phyloP scores from a whole-genome alignment of 1,140 invertebrate genomes.

The Chrysomallon squamiferum region DNA sequence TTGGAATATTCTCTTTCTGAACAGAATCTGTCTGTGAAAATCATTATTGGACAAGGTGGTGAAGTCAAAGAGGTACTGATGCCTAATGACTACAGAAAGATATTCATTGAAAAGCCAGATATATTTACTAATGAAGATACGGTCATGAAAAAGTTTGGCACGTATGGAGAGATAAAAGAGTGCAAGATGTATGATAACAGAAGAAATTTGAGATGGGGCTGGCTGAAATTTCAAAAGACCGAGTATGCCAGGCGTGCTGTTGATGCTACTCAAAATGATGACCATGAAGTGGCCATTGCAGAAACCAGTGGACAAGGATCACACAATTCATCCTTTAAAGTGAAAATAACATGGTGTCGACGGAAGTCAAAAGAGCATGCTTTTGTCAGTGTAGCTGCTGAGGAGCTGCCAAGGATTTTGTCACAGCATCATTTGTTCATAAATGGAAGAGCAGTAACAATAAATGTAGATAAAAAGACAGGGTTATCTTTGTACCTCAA shows the following conservation, averaged over 20 bases:
- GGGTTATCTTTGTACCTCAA: conserved; percentile 1
- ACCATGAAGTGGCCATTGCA: background rate
- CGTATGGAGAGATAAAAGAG: background rate
- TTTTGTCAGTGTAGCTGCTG: conserved; percentile 16
- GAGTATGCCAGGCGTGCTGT: conserved; percentile 23
- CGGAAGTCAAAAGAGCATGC: conserved; percentile 25
- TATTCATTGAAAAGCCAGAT: conserved; percentile 4
- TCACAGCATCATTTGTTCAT: background rate
- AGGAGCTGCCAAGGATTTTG: background rate
- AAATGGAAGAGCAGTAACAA: background rate
- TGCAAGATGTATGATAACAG: background rate
- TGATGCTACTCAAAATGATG: background rate
- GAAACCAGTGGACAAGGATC: background rate
- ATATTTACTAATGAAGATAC: background rate
- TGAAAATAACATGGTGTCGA: conserved; percentile 32
- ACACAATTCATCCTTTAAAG: conserved; percentile 12
- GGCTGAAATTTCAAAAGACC: conserved; percentile 26
- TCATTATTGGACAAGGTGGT: background rate
- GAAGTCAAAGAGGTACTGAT: background rate
- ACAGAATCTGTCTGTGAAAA: background rate
- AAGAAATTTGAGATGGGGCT: conserved; percentile 17
- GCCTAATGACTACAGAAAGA: background rate
- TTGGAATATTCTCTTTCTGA: background rate
- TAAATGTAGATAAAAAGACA: background rate
- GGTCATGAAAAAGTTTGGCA: background rate